Base-by-base conservation (phyloP, 2,888 invertebrate species). In the Tigriopus californicus region DNA sequence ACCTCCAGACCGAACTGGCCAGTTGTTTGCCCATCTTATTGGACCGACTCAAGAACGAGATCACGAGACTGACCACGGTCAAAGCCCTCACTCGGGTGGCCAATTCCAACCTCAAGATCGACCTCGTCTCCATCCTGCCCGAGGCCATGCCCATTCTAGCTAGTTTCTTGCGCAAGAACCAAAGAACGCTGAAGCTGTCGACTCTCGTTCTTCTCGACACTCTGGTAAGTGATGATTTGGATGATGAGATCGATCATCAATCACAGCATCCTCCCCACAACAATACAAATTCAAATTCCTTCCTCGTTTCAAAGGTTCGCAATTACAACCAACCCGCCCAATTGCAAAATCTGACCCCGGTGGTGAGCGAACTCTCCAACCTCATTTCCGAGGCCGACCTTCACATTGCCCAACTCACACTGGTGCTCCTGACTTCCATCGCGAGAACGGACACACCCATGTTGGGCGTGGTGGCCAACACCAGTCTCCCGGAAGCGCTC, bases 81-180 rank as follows among this genome's bases (percentile, higher is more conserved):
- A 95, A 94, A 70, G 91, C 97, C 10, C 74, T 97, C 12, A 92
- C 89, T 6, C 87, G 90, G 75, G 86, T 95, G 59, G 92, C 94
- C 25, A 83, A 85, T 0, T 91, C 90, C 1, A 88, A 90, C 0
- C 72, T 94, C 47, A 79, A 82, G 63, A 85, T 92, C 61, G 84
- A 90, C 70, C 73, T 94, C 59, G 76, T 80, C 62, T 83, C 85
- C 5, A 86, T 90, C 65, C 75, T 87, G 73, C 78, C 81, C 53
- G 90, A 94, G 65, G 87, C 85, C 0, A 80, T 98, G 64, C 91
- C 91, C 1, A 85, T 92, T 60, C 75, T 97, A 59, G 91, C 92
- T 40, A 85, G 91, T 1, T 97, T 97, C 70, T 73, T 47, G 46
- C 41, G 58, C 44, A 98, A 98, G 75, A 97, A 97, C 74, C 92